Percentiles rank a stretch among this genome's conserved stretches.
Conservation (phyloP, 2,113 vertebrate genomes). For the human (Homo sapiens) region GRCh38 chr4:123996501-123997000, state of each 20-base stretch:
- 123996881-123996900: not conserved
- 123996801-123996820: not conserved
- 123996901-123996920: not conserved
- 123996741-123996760: not conserved
- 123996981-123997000: not conserved
- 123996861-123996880: not conserved
- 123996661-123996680: not conserved
- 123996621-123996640: not conserved
- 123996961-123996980: not conserved
- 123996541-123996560: not conserved
- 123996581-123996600: not conserved
- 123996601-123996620: not conserved
- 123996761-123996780: conserved; percentile 1
- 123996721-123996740: not conserved
- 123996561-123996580: not conserved
- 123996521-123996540: not conserved
- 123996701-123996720: not conserved
- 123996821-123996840: not conserved
- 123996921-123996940: not conserved
- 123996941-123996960: not conserved
- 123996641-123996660: not conserved
- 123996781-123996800: not conserved
- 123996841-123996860: not conserved
- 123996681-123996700: not conserved
- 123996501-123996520: not conserved